Evolutionary conservation across 2,888 invertebrate genomes (phyloP).

Genomic region (Scelioninae gen. 1): DNA sequence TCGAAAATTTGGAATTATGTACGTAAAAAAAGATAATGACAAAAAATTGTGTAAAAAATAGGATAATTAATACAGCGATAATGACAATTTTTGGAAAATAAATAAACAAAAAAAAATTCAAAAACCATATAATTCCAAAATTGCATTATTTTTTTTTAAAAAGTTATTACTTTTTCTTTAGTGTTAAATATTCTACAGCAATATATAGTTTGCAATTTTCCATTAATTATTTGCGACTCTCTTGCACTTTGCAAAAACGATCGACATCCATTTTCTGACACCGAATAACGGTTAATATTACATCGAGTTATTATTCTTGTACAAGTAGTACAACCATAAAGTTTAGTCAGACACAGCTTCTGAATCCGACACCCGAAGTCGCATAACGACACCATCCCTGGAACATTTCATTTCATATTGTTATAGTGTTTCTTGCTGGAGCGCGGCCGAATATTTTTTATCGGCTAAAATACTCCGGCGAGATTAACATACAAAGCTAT

Average conservation of each 20-base stretch:
- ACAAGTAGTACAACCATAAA: conserved; percentile 48
- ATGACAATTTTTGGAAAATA: too few relatives aligned
- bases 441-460: conserved; percentile 49
- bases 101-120: too few relatives aligned
- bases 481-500: conserved; percentile 52
- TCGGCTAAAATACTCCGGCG: conserved; percentile 31
- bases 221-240: background rate
- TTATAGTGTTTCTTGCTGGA: conserved; percentile 25
- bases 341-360: conserved; percentile 42
- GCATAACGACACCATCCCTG: conserved; percentile 19
- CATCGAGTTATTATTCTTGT: conserved; percentile 38
- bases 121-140: too few relatives aligned
- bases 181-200: too few relatives aligned
- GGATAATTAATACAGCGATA: too few relatives aligned
- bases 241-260: background rate
- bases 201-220: background rate
- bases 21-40: background rate
- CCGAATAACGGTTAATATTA: conserved; percentile 38
- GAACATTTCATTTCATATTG: conserved; percentile 29
- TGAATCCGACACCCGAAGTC: conserved; percentile 25
- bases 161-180: too few relatives aligned
- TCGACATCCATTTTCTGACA: conserved; percentile 11
- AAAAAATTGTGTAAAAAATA: background rate
- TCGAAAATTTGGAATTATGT: background rate
- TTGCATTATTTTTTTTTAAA: too few relatives aligned